Evolutionary conservation across 2,888 invertebrate genomes (phyloP).

Genomic region (Volucella inflata): DNA sequence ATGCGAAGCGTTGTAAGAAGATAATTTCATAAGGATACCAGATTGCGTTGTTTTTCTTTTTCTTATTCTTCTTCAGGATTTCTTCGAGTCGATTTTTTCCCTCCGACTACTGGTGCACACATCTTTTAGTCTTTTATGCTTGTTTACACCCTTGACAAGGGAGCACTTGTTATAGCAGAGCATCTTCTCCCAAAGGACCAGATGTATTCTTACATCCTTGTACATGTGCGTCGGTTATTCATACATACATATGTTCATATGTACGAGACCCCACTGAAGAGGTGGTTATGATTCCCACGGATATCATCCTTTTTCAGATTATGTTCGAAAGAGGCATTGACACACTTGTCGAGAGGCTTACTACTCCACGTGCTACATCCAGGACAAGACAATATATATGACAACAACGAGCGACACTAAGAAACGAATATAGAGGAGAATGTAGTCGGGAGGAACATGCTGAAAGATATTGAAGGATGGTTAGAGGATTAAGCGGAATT

Average conservation of each 20-base stretch:
- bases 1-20: background rate
- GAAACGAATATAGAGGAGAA: no score
- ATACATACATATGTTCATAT: background rate
- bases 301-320: constrained; percentile 56
- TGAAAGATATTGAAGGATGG: constrained; percentile 2
- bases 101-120: constrained; percentile 13
- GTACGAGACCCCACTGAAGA: constrained; percentile 7
- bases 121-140: constrained; percentile 28
- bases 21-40: constrained; percentile 49
- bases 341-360: constrained; percentile 38
- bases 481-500: constrained; percentile 23
- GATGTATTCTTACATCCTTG: background rate
- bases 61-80: background rate
- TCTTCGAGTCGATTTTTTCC: background rate
- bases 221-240: background rate
- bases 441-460: background rate
- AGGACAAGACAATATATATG: no score
- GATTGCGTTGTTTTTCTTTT: constrained; percentile 26
- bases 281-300: constrained; percentile 60
- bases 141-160: constrained; percentile 56
- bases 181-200: constrained; percentile 5
- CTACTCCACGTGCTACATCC: constrained; percentile 14
- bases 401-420: no score
- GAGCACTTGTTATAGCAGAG: constrained; percentile 29
- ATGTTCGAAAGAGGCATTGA: constrained; percentile 44